Conservation (phyloP, 2,113 vertebrate species). For the Emberiza fucata region DNA sequence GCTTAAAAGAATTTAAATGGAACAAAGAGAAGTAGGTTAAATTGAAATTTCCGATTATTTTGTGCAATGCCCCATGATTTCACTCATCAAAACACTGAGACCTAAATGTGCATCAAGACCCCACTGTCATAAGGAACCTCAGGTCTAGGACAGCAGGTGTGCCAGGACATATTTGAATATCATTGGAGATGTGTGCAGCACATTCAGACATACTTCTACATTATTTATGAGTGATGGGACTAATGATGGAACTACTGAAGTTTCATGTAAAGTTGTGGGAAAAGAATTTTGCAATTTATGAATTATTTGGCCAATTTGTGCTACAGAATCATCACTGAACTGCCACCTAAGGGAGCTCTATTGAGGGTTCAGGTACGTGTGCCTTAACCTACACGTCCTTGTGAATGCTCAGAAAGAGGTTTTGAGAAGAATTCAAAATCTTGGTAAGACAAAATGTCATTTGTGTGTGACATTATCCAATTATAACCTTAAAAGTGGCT, state of each 20-base stretch:
- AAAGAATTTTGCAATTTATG: background rate
- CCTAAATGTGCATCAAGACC: background rate
- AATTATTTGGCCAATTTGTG: background rate
- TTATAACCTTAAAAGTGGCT: background rate
- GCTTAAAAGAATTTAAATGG: background rate
- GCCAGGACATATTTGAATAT: background rate
- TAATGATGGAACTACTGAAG: background rate
- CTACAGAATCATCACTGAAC: background rate
- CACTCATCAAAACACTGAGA: background rate
- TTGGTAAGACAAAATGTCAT: background rate
- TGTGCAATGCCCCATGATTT: background rate
- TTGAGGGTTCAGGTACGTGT: background rate
- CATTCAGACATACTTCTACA: background rate
- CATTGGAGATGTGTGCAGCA: background rate
- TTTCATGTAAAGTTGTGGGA: background rate
- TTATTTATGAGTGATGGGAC: background rate
- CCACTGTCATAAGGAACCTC: background rate
- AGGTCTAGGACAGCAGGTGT: background rate
- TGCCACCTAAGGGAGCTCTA: background rate
- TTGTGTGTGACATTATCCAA: background rate
- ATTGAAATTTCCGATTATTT: background rate
- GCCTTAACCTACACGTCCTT: background rate
- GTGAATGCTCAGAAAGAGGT: background rate
- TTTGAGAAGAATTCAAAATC: background rate
- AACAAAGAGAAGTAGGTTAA: background rate